Conservation (phyloP, 2,888 invertebrate species). For the Pteria penguin region DNA sequence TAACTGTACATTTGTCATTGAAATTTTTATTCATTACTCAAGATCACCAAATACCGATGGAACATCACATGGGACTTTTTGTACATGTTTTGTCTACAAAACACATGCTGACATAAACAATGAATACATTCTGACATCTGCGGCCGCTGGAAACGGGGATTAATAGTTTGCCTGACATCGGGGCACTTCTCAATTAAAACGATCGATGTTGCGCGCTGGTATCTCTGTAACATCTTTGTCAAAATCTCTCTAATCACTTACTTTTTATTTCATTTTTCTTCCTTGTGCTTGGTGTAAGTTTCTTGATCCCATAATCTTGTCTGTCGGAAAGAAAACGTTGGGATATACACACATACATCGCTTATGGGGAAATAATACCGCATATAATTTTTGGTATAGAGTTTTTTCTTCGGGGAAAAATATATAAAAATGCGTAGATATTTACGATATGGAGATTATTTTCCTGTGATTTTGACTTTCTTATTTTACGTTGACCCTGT, state of each 20-base stretch:
- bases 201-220: background rate
- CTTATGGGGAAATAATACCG: too few species aligned
- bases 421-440: too few species aligned
- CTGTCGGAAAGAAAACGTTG: background rate
- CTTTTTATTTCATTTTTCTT: background rate
- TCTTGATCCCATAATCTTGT: background rate
- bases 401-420: too few species aligned
- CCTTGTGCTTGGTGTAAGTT: background rate
- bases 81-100: too few species aligned
- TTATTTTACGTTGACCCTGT: background rate
- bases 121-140: background rate
- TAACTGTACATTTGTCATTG: too few species aligned
- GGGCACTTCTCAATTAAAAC: background rate
- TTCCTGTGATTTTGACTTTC: background rate
- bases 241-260: background rate
- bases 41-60: too few species aligned
- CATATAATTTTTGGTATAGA: too few species aligned
- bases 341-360: too few species aligned
- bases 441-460: too few species aligned
- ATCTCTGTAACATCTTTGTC: conserved; percentile 9
- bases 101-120: background rate
- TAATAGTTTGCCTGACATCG: background rate
- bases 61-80: too few species aligned
- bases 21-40: too few species aligned
- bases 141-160: background rate